Evolutionary conservation across 2,888 invertebrate species (phyloP), one percentile per base, ranked within the genome.

Genomic region (Maniola hyperantus): DNA sequence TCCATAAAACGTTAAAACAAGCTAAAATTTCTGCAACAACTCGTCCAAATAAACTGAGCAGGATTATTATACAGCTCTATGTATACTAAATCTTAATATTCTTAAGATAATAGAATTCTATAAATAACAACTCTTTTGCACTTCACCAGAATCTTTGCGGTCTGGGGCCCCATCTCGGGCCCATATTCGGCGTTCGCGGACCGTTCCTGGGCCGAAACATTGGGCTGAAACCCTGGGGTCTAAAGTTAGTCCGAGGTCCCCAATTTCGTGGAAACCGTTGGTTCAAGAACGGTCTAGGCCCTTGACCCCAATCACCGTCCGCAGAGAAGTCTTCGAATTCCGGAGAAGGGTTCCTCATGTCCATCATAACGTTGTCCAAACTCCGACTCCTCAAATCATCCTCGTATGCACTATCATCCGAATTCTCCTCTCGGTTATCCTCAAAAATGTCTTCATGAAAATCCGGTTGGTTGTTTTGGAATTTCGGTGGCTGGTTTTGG

Each of bases 101-200:
- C 54, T 54, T 66, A 66, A 55, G 61, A 26, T 55, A 39, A 55
- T 55, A 61, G 61, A 57, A 61, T 55, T 67, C 59, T 67, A 63
- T 68, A 68, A 58, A 62, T 64, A 68, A 67, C 59, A 65, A 62
- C 67, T 67, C 63, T 42, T 60, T 61, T 64, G 60, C 66, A 65
- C 76, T 73, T 91, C 90, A 92, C 91, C 91, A 94, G 82, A 93
- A 82, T 79, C 93, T 76, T 78, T 85, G 74, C 67, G 93, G 80
- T 76, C 93, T 68, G 42, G 93, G 81, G 66, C 88, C 83, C 89
- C 90, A 82, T 76, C 90, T 71, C n/a, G 62, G 62, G 13, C 62
- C 62, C 62, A 62, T 62, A 72, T 83, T 79, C 13, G 87, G 79
- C n/a, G 87, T 73, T 76, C 92, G 76, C 53, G 89, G 92, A 68